Base-by-base conservation (phyloP, 2,797 vertebrate species). In the Clarias platycephalus region DNA sequence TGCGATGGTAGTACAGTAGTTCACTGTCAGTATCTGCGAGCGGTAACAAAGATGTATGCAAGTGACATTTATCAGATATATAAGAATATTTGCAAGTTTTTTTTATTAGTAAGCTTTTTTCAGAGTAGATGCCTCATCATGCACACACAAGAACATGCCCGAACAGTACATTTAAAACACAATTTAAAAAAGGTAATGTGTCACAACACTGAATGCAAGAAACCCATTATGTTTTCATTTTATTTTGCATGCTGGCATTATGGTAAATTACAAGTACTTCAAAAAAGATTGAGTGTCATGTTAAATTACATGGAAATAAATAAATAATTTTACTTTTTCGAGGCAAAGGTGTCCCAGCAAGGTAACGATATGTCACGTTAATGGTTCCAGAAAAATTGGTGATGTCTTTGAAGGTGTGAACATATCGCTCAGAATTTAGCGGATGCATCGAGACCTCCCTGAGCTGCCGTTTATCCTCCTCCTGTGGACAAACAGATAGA, bases 321-420 rank as follows among this genome's bases (percentile, higher is more conserved):
- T 60, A 81, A 55, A 83, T 87, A 77, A 76, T 18, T 34, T 71
- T 95, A 99, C 98, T 97, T 92, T 97, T 99, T 91, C 97, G 96
- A 90, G 96, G 95, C 90, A 98, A 93, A 84, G 97, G 96, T 10
- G 96, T 97, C 44, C 97, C 97, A 87, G 97, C 97, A 81, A 99
- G 95, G 90, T 96, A 98, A 82, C 96, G 97, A 90, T 99, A 99
- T 83, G 97, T 98, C 91, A 99, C 97, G 86, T 99, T 99, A 92
- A 99, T 98, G 89, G 94, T 93, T 94, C 97, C 97, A 86, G 97
- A 98, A 93, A 98, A 97, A 92, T 99, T 99, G 82, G 97, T 97
- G 86, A 98, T 94, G 91, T 98, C 97, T 94, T 96, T 97, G 93
- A 98, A 97, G 89, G 94, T 95, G 91, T 97, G 97, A 90, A 95